phyloP scores from a whole-genome alignment of 2,797 vertebrate genomes.

The Percopsis omiscomaycus region DNA sequence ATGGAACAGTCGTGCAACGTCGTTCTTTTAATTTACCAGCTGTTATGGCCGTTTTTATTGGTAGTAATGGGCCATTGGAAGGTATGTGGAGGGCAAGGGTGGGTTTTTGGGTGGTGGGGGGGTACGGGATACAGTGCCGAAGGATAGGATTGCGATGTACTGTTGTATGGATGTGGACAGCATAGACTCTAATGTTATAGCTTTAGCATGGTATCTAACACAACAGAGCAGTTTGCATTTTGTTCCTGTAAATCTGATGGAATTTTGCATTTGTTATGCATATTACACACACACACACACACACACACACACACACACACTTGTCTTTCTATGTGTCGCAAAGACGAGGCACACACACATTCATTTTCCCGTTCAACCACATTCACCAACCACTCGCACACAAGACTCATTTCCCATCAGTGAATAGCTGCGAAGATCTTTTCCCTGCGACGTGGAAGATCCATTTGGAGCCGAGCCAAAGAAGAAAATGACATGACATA shows the following conservation, averaged over 20 bases:
- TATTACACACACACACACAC: constrained; percentile 9
- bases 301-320: constrained; percentile 10
- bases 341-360: neutral
- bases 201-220: neutral
- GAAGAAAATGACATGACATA: constrained; percentile 52
- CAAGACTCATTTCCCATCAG: constrained; percentile 32
- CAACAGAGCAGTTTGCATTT: neutral
- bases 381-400: constrained; percentile 3
- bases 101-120: neutral
- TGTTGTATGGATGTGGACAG: neutral
- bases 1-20: constrained; percentile 10
- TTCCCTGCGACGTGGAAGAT: constrained; percentile 49
- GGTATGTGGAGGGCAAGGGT: neutral
- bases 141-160: neutral
- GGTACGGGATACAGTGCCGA: too few relatives aligned
- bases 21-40: constrained; percentile 32
- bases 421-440: constrained; percentile 41
- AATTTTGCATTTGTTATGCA: neutral
- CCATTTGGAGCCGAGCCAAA: constrained; percentile 40
- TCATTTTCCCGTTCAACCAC: neutral
- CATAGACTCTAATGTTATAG: neutral
- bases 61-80: constrained; percentile 24
- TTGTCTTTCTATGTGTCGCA: neutral
- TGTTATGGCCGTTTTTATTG: constrained; percentile 37
- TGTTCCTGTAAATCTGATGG: neutral